Percentiles rank a stretch among this genome's conserved stretches.
phyloP scores from a whole-genome alignment of 2,113 vertebrate genomes.

The Istiophorus platypterus region DNA sequence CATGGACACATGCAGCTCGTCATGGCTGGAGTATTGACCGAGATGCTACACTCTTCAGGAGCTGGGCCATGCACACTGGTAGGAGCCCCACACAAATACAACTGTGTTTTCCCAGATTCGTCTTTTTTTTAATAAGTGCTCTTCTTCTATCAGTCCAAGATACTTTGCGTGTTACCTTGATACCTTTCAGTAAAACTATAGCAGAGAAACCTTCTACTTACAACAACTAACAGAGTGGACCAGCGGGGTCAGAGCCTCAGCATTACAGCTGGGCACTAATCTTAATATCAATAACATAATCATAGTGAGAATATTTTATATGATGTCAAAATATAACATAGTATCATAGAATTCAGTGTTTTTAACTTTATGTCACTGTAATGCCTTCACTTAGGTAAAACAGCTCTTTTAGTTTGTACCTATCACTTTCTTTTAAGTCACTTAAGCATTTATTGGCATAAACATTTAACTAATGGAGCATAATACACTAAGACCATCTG shows the following conservation, averaged over 20 bases:
- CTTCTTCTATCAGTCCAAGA: neutral
- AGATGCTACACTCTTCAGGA: conserved; percentile 87
- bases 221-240: neutral
- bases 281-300: neutral
- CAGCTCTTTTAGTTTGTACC: too few relatives aligned
- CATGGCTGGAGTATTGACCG: conserved; percentile 87
- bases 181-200: neutral
- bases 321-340: neutral
- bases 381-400: neutral
- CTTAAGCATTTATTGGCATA: too few relatives aligned
- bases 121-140: neutral
- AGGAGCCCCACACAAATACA: conserved; percentile 14
- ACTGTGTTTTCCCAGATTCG: neutral
- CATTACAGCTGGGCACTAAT: neutral
- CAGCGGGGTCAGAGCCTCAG: neutral
- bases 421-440: too few relatives aligned
- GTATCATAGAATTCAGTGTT: neutral
- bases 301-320: neutral
- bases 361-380: neutral
- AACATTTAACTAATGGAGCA: too few relatives aligned
- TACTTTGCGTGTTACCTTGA: neutral
- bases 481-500: neutral
- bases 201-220: neutral
- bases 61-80: conserved; percentile 87
- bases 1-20: conserved; percentile 87